phyloP scores from a whole-genome alignment of 1,140 invertebrate species.

The Drosophila repleta region DNA sequence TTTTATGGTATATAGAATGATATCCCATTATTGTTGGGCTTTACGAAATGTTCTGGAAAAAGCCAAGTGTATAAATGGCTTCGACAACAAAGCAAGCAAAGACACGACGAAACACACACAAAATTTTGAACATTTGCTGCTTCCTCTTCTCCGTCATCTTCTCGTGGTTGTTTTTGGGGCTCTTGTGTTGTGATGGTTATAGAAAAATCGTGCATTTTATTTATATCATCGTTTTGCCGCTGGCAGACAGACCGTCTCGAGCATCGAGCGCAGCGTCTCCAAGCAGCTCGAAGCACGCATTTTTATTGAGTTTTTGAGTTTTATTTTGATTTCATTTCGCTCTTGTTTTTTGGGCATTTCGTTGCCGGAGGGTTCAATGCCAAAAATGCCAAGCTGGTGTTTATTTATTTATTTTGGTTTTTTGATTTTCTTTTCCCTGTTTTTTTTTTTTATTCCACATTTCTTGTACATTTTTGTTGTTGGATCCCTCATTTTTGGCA shows the following conservation, averaged over 20 bases:
- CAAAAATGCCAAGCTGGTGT: conserved; percentile 67
- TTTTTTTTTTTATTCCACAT: conserved; percentile 30
- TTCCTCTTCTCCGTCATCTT: background rate
- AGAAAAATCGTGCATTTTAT: conserved; percentile 67
- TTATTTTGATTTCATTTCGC: conserved; percentile 75
- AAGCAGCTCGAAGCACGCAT: conserved; percentile 61
- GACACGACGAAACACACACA: background rate
- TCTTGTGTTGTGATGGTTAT: conserved; percentile 24
- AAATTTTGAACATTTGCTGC: too few relatives aligned
- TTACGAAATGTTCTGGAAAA: too few relatives aligned
- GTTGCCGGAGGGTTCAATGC: conserved; percentile 73
- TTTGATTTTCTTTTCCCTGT: conserved; percentile 23
- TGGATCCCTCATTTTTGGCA: conserved; percentile 51
- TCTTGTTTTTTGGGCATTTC: conserved; percentile 38
- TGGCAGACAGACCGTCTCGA: conserved; percentile 74
- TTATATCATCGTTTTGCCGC: conserved; percentile 71
- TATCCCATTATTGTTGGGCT: too few relatives aligned
- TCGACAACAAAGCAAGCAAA: background rate
- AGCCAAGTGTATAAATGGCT: too few relatives aligned
- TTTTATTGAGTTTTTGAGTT: conserved; percentile 78
- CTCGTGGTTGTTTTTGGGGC: background rate
- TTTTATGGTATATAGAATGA: too few relatives aligned
- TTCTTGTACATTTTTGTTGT: conserved; percentile 29
- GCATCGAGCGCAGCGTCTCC: conserved; percentile 53
- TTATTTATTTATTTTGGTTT: conserved; percentile 31